Percentiles rank a stretch among this genome's conserved stretches.
These are phyloP conservation scores for Felis catus DNA, from an alignment of 2,113 vertebrate genomes.

Conservation along the genomic window F.catus_Fca126_mat1.0 CM031414.1:78518001-78518500, in stretches of 20 bases:
- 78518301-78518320: not conserved
- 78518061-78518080: not conserved
- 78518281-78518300: conserved; percentile 8
- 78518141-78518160: conserved; percentile 39
- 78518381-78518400: conserved; percentile 1
- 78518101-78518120: not conserved
- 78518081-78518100: not conserved
- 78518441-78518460: not conserved
- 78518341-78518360: conserved; percentile 14
- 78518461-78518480: not conserved
- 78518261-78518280: conserved; percentile 6
- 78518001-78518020: not conserved
- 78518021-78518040: conserved; percentile 7
- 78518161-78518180: conserved; percentile 21
- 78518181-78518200: not conserved
- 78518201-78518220: not conserved
- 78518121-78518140: not conserved
- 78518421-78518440: not conserved
- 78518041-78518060: not conserved
- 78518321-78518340: not conserved
- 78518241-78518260: not conserved
- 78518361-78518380: conserved; percentile 13
- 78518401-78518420: not conserved
- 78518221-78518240: not conserved
- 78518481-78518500: not conserved